Conservation (phyloP, 2,113 vertebrate species). For the Agelaius phoeniceus region DNA sequence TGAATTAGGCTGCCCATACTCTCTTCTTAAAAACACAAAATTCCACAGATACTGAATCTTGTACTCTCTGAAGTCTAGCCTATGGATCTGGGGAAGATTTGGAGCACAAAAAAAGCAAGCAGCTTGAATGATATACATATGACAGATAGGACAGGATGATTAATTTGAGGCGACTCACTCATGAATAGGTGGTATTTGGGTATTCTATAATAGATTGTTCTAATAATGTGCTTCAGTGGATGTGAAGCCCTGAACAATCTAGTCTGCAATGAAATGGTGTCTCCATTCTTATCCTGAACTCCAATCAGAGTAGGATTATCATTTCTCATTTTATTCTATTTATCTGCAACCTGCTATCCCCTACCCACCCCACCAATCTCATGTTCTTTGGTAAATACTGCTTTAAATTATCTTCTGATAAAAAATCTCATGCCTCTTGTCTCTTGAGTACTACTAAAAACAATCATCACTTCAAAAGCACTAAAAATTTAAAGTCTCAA, state of each 20-base stretch:
- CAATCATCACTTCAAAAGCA: neutral
- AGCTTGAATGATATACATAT: neutral
- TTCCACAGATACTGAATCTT: neutral
- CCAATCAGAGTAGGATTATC: neutral
- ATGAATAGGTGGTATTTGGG: neutral
- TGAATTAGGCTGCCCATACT: neutral
- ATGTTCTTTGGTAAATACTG: neutral
- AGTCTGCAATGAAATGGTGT: neutral
- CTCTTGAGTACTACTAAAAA: neutral
- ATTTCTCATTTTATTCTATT: neutral
- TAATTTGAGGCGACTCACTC: neutral
- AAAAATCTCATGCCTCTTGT: neutral
- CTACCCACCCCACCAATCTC: neutral
- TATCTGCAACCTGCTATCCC: neutral
- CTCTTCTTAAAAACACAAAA: neutral
- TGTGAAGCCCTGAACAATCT: neutral
- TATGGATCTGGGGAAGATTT: neutral
- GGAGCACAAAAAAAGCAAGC: neutral
- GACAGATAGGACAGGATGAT: neutral
- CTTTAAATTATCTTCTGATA: neutral
- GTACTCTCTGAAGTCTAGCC: neutral
- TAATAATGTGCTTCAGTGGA: neutral
- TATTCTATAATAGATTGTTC: neutral
- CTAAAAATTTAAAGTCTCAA: neutral
- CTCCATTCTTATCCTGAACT: neutral